Conservation (phyloP, 2,113 vertebrate genomes). For the Eonycteris spelaea region DNA sequence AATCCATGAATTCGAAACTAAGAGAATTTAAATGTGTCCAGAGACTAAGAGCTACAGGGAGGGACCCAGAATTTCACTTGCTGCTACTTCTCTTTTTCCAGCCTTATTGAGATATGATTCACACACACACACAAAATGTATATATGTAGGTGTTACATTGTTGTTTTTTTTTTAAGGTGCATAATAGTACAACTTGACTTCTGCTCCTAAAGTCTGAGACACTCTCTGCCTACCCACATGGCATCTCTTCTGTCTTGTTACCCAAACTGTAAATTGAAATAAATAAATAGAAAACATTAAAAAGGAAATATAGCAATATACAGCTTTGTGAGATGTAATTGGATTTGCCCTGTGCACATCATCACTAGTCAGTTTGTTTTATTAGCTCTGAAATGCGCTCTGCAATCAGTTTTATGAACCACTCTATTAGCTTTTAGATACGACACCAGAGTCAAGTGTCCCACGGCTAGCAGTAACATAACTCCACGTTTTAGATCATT, state of each 20-base stretch:
- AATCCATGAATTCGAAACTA: neutral
- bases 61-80: neutral
- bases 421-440: conserved; percentile 65
- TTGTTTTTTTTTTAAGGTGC: too few species aligned
- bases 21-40: neutral
- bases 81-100: too few species aligned
- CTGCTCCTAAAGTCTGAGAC: neutral
- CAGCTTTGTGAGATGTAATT: conserved; percentile 63
- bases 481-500: conserved; percentile 49
- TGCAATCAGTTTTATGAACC: conserved; percentile 69
- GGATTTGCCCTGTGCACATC: conserved; percentile 67
- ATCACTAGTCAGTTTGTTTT: conserved; percentile 74
- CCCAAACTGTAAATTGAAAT: conserved; percentile 53
- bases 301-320: conserved; percentile 66
- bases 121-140: too few species aligned
- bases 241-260: conserved; percentile 1
- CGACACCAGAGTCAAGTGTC: conserved; percentile 33
- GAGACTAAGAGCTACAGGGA: neutral
- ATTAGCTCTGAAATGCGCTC: conserved; percentile 68
- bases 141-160: too few species aligned
- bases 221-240: neutral
- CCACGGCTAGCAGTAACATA: conserved; percentile 24
- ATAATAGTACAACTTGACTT: neutral
- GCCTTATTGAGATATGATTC: too few species aligned
- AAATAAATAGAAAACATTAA: conserved; percentile 63